Evolutionary conservation across 2,888 invertebrate species (phyloP).

Genomic region (Liopterus haemorrhoidalis): DNA sequence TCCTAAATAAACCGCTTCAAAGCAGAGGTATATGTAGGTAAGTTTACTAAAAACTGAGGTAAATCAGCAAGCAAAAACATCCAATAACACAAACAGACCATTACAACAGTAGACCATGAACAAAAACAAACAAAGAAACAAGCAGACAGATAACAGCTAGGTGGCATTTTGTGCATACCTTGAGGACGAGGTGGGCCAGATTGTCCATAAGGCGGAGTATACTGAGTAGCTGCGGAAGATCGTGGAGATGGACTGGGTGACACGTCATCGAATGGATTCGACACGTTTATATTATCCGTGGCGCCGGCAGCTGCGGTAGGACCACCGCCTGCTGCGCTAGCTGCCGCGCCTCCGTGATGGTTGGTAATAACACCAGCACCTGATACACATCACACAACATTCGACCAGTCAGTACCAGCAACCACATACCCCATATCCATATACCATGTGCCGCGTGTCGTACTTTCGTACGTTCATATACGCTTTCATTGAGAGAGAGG

Average conservation of each 20-base stretch:
- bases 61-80: too few species aligned
- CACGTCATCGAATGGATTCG: constrained; percentile 80
- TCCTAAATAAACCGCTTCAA: too few species aligned
- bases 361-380: constrained; percentile 44
- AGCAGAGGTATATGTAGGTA: too few species aligned
- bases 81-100: too few species aligned
- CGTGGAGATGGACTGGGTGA: constrained; percentile 49
- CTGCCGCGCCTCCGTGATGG: constrained; percentile 44
- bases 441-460: neutral
- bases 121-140: constrained; percentile 9
- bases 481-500: too few species aligned
- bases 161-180: constrained; percentile 36
- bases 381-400: constrained; percentile 30
- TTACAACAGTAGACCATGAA: constrained; percentile 28
- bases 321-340: constrained; percentile 43
- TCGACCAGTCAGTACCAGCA: neutral
- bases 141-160: constrained; percentile 2
- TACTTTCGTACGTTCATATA: neutral
- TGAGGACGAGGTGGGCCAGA: constrained; percentile 44
- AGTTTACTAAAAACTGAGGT: too few species aligned
- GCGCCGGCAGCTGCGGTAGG: constrained; percentile 45
- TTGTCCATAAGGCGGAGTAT: constrained; percentile 45
- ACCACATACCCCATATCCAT: neutral
- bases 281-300: constrained; percentile 75
- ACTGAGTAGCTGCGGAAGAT: constrained; percentile 46